Base-by-base conservation (phyloP, 2,113 vertebrate genomes). In the Cheilinus undulatus region DNA sequence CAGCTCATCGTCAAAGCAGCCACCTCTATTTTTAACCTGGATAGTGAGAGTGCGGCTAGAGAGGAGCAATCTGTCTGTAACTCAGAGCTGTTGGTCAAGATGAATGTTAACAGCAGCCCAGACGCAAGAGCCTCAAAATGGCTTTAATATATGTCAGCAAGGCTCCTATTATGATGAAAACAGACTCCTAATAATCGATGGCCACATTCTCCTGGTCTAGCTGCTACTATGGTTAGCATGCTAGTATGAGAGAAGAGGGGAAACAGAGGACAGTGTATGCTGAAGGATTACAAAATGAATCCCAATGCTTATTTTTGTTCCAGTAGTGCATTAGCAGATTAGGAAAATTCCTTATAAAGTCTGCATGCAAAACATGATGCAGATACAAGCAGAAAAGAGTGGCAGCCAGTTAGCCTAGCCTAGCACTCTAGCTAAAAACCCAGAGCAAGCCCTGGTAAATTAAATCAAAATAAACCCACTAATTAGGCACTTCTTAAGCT, bases 1-100 rank as follows among this genome's bases (percentile, higher is more conserved):
- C 72, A 43, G 66, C 76, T 76, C 83, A 51, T 67, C 68, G 15
- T 66, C 72, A 66, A 57, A 72, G 36, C 65, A 66, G 45, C 22
- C 45, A 7, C 15, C 62, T 77, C 60, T 50, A 32, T 64, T 72
- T 82, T 79, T 64, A 73, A 48, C 66, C 26, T 36, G 0, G 54
- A 68, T 22, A 20, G 58, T 0, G 17, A 50, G 32, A 62, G 28
- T 12, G 9, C 20, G 11, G 42, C 3, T 23, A 30, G 3, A 36
- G 22, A 1, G 5, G 5, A 5, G 40, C 56, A 40, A 19, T 50
- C 53, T 40, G 40, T 66, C 58, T 5, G 7, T 26, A 22, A 24
- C 63, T 19, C 23, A 38, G 27, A 12, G 32, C 76, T 23, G 53
- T 64, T 36, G 75, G 36, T 51, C 4, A 17, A 30, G 40, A 77